These are phyloP conservation scores for Ypsolopha sequella DNA, from an alignment of 2,888 invertebrate species.

Conservation along the genomic window DNA sequence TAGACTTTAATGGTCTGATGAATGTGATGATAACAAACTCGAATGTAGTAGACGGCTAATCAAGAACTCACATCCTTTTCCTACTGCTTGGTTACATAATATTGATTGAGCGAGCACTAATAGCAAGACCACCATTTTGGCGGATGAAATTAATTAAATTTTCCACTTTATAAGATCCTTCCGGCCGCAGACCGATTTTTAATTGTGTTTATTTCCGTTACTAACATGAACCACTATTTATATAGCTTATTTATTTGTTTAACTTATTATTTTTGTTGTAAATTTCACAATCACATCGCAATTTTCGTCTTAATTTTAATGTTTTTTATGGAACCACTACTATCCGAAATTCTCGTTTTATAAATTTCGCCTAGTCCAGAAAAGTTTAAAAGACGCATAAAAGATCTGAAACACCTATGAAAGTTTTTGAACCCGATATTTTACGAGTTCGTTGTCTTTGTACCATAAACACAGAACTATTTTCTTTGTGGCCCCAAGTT, in stretches of 20 bases:
- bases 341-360: background rate
- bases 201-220: background rate
- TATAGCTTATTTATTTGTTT: background rate
- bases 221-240: background rate
- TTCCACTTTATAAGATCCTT: background rate
- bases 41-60: background rate
- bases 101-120: background rate
- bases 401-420: background rate
- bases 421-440: slow-evolving; percentile 17
- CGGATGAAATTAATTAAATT: background rate
- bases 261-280: no score
- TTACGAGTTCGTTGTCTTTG: slow-evolving; percentile 66
- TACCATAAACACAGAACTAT: slow-evolving; percentile 44
- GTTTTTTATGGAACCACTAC: background rate
- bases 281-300: no score
- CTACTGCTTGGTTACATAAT: background rate
- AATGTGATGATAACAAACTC: background rate
- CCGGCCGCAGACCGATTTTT: background rate
- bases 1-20: no score
- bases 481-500: slow-evolving; percentile 33
- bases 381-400: background rate
- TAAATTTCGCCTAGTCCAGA: no score
- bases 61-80: background rate
- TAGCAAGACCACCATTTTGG: background rate
- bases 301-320: no score